Evolutionary conservation across 2,888 invertebrate genomes (phyloP).

Genomic region (Hirtodrosophila alboralis): DNA sequence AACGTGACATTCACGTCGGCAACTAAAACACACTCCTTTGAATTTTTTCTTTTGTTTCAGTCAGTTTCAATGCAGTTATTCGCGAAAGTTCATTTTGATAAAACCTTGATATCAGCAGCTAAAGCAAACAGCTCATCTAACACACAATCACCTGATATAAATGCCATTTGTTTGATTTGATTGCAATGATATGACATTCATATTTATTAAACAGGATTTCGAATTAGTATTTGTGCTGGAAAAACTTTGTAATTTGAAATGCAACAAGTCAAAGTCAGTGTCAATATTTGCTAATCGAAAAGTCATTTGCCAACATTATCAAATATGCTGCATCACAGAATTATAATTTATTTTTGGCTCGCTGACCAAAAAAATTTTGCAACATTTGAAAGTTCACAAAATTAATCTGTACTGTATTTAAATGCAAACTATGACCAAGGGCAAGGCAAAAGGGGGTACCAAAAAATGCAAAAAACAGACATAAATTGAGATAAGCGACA

Average conservation of each 20-base stretch:
- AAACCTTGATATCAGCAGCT: conserved; percentile 16
- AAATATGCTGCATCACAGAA: conserved; percentile 2
- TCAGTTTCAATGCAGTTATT: conserved; percentile 19
- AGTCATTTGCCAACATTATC: conserved; percentile 7
- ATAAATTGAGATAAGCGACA: conserved; percentile 37
- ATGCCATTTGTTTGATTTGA: background rate
- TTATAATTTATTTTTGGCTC: background rate
- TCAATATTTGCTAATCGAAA: conserved; percentile 8
- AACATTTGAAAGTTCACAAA: conserved; percentile 29
- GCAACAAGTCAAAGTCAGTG: background rate
- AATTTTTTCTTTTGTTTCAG: conserved; percentile 18
- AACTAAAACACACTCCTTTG: background rate
- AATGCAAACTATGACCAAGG: conserved; percentile 38
- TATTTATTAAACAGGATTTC: background rate
- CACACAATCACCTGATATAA: conserved; percentile 19
- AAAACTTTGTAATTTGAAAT: background rate
- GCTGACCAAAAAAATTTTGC: background rate
- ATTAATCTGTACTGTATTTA: conserved; percentile 40
- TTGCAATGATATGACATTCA: background rate
- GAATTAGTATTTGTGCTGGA: too few species aligned
- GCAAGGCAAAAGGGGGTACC: background rate
- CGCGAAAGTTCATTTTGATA: conserved; percentile 29
- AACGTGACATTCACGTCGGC: conserved; percentile 17
- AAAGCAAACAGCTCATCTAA: conserved; percentile 25
- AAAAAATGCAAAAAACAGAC: background rate